These are phyloP conservation scores for Scaptomyza graminum DNA, from an alignment of 1,140 invertebrate species.

Conservation along the genomic window DNA sequence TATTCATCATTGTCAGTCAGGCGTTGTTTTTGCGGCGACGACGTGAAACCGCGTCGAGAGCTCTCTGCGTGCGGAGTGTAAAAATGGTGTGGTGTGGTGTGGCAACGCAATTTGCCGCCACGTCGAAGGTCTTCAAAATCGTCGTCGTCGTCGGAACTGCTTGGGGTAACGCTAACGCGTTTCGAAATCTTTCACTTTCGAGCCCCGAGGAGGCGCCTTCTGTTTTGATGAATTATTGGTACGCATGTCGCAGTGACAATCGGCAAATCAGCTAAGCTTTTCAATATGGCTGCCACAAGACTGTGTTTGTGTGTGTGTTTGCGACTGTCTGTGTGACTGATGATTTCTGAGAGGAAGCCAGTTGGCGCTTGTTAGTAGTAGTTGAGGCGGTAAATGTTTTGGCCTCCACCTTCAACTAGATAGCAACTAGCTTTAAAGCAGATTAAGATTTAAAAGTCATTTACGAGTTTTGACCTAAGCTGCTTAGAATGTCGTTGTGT, in stretches of 20 bases:
- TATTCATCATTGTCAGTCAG: constrained; percentile 77
- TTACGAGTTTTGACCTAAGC: constrained; percentile 70
- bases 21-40: constrained; percentile 70
- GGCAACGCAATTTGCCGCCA: constrained; percentile 78
- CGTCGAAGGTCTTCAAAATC: constrained; percentile 55
- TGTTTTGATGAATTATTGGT: constrained; percentile 77
- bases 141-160: constrained; percentile 21
- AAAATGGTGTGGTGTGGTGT: not conserved
- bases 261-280: constrained; percentile 69
- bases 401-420: not conserved
- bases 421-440: constrained; percentile 41
- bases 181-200: constrained; percentile 43
- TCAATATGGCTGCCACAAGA: constrained; percentile 40
- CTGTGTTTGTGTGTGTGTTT: constrained; percentile 25
- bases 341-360: constrained; percentile 51
- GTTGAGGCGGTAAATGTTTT: not conserved
- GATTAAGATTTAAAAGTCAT: constrained; percentile 74
- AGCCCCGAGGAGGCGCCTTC: constrained; percentile 47
- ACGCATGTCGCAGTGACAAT: constrained; percentile 77
- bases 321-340: constrained; percentile 54
- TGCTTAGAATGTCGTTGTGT: constrained; percentile 57
- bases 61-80: not conserved
- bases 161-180: constrained; percentile 20
- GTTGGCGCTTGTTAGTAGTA: constrained; percentile 2
- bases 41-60: constrained; percentile 63